Evolutionary conservation across 2,113 vertebrate species (phyloP), one percentile per base, ranked within the genome.

Genomic region (Anser brachyrhynchus): DNA sequence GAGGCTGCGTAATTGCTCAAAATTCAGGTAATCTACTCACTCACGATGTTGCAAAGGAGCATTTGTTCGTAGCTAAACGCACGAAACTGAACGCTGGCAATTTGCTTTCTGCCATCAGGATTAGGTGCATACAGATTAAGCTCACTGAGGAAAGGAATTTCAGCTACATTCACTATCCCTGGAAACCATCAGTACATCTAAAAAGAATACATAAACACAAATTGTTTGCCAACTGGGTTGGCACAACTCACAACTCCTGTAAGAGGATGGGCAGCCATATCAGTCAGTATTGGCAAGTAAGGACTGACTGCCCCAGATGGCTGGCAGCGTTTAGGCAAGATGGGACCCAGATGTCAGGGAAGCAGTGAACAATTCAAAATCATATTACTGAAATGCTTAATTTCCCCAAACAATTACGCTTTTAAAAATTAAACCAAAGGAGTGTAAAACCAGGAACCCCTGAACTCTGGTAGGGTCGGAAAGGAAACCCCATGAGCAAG

Each of bases 301-400:
- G 84, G 89, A 19, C 87, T 89, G 87, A 44, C 64, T 87, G 81
- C 74, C 83, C 86, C 96, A 97, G 95, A 93, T 97, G 96, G 96
- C 81, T 91, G 66, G 82, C 87, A 91, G 62, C 17, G 3, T 55
- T 75, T 51, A 73, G 51, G 89, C 64, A n/a, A 23, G 67, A 75
- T 46, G 92, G 91, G 93, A 87, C 95, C 87, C 96, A 94, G 95
- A 90, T 96, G 95, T 37, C 95, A 94, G 76, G 0, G 0, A n/a
- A 76, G 74, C 89, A 67, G 75, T 9, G 31, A 91, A 72, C 89
- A 89, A 87, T 70, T 54, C 78, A 37, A 70, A 92, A 81, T 77
- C 46, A 1, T 37, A 86, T 51, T 83, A 31, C 67, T 55, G 55
- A 84, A 77, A 87, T 3, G 81, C 81, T 92, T 39, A 13, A 28